Evolutionary conservation across 2,113 vertebrate genomes (phyloP).

Genomic region (Paracanthobrama guichenoti): DNA sequence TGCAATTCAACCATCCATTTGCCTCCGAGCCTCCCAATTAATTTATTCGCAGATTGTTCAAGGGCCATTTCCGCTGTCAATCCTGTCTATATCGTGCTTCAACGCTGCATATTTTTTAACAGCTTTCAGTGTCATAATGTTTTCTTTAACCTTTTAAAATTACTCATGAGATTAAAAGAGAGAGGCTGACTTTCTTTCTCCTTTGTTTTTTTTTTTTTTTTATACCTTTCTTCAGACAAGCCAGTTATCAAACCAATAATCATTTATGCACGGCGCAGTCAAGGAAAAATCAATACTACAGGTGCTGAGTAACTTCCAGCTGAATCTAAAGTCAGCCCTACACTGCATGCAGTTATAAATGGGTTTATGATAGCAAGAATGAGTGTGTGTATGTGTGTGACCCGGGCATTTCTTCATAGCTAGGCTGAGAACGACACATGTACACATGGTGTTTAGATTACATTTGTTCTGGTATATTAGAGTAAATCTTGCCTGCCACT

Average conservation of each 20-base stretch:
- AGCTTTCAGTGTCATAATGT: constrained; percentile 33
- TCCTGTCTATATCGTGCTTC: constrained; percentile 5
- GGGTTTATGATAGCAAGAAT: constrained; percentile 14
- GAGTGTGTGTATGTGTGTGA: background rate
- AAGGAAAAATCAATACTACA: constrained; percentile 34
- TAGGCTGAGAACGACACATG: constrained; percentile 28
- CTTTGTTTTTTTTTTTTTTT: constrained; percentile 19
- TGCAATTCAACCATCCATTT: constrained; percentile 29
- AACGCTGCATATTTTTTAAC: constrained; percentile 23
- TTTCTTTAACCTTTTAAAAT: constrained; percentile 38
- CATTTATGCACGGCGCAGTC: constrained; percentile 2
- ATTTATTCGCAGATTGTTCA: constrained; percentile 35
- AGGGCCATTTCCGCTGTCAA: constrained; percentile 41
- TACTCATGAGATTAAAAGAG: constrained; percentile 25
- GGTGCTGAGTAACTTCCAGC: constrained; percentile 35
- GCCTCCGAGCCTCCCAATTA: constrained; percentile 31
- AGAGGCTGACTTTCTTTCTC: background rate
- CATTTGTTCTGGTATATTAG: constrained; percentile 34
- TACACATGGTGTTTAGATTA: constrained; percentile 24
- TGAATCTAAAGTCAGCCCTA: constrained; percentile 16
- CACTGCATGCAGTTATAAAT: constrained; percentile 14
- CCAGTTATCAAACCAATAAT: constrained; percentile 35
- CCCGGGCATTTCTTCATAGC: background rate
- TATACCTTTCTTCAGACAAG: constrained; percentile 11
- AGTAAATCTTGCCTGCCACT: constrained; percentile 34